These are phyloP conservation scores for Cryptocheilus praepositus DNA, from an alignment of 2,888 invertebrate genomes.

Conservation along the genomic window DNA sequence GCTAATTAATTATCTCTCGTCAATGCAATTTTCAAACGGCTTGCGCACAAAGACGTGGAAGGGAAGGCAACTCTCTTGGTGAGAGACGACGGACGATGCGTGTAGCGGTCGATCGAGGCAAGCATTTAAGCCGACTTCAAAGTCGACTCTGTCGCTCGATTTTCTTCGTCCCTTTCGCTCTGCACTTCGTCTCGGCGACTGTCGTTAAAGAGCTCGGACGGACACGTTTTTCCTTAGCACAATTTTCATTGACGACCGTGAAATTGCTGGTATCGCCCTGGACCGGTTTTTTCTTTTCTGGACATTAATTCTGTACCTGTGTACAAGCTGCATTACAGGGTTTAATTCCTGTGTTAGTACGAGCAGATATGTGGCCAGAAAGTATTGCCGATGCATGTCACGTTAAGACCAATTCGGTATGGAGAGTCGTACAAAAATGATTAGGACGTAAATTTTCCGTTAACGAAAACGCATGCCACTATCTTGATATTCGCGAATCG, in stretches of 20 bases:
- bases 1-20: slow-evolving; percentile 46
- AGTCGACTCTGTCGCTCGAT: slow-evolving; percentile 10
- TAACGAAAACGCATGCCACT: too few relatives aligned
- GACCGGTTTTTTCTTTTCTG: slow-evolving; percentile 39
- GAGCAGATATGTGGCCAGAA: too few relatives aligned
- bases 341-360: too few relatives aligned
- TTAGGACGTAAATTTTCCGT: too few relatives aligned
- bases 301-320: too few relatives aligned
- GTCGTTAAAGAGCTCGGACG: slow-evolving; percentile 8
- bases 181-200: not conserved
- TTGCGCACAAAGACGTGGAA: slow-evolving; percentile 10
- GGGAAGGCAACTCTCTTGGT: not conserved
- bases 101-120: not conserved
- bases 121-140: slow-evolving; percentile 20
- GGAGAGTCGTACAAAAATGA: too few relatives aligned
- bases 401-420: too few relatives aligned
- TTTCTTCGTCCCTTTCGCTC: not conserved
- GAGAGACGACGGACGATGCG: not conserved
- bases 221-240: slow-evolving; percentile 20
- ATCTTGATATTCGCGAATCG: too few relatives aligned
- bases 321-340: too few relatives aligned
- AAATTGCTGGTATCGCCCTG: slow-evolving; percentile 44
- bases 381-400: too few relatives aligned
- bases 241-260: slow-evolving; percentile 52
- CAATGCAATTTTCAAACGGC: slow-evolving; percentile 30